These are phyloP conservation scores for Drosophila sulfurigaster DNA, from an alignment of 1,140 invertebrate genomes.

Conservation along the genomic window DNA sequence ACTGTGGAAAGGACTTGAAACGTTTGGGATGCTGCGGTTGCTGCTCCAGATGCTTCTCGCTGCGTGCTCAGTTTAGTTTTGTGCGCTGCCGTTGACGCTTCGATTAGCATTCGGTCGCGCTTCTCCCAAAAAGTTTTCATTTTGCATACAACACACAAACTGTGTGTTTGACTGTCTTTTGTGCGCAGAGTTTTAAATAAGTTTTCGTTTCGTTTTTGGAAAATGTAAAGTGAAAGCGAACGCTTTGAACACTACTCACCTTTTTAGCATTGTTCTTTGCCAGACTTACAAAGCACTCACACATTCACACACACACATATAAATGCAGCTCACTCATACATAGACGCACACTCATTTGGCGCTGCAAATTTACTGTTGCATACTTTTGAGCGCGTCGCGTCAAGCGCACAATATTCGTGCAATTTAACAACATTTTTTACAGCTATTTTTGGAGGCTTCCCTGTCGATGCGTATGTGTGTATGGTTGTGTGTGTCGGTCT, in stretches of 20 bases:
- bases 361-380: conserved; percentile 33
- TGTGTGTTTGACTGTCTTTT: conserved; percentile 31
- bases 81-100: conserved; percentile 56
- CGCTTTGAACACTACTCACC: conserved; percentile 24
- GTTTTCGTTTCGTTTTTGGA: conserved; percentile 6
- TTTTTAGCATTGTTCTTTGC: too few species aligned
- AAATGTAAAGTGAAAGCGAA: conserved; percentile 57
- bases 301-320: neutral
- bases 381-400: conserved; percentile 48
- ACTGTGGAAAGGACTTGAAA: conserved; percentile 47
- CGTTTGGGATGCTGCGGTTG: conserved; percentile 45
- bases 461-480: conserved; percentile 4
- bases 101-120: conserved; percentile 46
- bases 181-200: conserved; percentile 48
- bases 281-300: neutral
- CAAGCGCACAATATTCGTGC: conserved; percentile 25
- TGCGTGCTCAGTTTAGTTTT: conserved; percentile 74
- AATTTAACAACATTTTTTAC: conserved; percentile 35
- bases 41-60: conserved; percentile 52
- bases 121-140: neutral
- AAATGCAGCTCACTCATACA: neutral
- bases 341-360: conserved; percentile 19
- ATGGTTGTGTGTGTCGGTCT: conserved; percentile 19
- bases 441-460: conserved; percentile 39
- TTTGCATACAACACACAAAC: conserved; percentile 14